Percentiles rank a stretch among this genome's conserved stretches.
These are phyloP conservation scores for Calypte anna DNA, from an alignment of 2,113 vertebrate genomes.

Conservation along the genomic window DNA sequence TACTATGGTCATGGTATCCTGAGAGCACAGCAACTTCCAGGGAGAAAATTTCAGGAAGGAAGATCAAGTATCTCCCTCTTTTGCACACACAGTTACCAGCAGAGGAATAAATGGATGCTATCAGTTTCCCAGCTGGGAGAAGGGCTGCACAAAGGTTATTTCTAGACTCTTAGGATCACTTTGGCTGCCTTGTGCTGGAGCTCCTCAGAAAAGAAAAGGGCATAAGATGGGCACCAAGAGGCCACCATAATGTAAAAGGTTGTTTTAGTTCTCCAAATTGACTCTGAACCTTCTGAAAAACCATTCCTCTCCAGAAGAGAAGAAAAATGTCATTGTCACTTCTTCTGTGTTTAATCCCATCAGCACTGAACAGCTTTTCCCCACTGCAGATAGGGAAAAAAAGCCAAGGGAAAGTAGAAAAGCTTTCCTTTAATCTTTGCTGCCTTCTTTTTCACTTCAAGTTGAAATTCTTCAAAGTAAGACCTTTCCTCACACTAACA, in stretches of 20 bases:
- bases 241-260: neutral
- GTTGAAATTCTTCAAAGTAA: neutral
- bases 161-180: neutral
- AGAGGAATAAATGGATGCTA: neutral
- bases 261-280: neutral
- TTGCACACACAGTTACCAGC: neutral
- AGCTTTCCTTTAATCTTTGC: neutral
- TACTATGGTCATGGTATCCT: neutral
- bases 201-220: neutral
- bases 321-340: neutral
- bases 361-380: neutral
- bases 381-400: neutral
- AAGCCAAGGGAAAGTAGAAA: neutral
- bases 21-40: slow-evolving; percentile 18
- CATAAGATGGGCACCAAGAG: neutral
- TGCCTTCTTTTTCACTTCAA: neutral
- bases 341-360: neutral
- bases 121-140: neutral
- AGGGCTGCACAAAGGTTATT: neutral
- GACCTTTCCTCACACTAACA: neutral
- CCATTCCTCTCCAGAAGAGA: neutral
- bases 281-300: neutral
- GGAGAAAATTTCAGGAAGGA: slow-evolving; percentile 29
- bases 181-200: neutral
- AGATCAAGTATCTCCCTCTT: neutral